Conservation (phyloP, 2,113 vertebrate species). For the Sturnus vulgaris region DNA sequence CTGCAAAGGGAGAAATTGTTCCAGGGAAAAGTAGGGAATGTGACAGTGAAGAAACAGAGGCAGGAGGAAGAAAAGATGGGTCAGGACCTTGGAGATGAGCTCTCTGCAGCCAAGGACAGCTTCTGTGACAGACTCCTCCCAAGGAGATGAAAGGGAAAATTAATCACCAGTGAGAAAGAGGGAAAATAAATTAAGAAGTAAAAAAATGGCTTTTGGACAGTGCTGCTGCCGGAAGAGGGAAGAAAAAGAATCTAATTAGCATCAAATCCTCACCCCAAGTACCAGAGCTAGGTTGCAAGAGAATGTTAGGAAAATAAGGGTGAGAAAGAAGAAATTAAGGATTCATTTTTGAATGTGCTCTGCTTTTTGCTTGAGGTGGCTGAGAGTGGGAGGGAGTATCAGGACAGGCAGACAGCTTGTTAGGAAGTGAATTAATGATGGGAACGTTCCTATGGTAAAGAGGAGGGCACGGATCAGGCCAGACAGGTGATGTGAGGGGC, state of each 20-base stretch:
- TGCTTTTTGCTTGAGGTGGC: conserved; percentile 2
- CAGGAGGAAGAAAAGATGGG: background rate
- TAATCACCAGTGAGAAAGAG: background rate
- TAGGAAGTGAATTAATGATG: conserved; percentile 19
- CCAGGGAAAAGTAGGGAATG: fast-evolving
- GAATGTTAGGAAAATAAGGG: background rate
- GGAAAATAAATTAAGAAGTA: background rate
- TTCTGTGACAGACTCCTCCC: background rate
- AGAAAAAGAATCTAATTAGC: background rate
- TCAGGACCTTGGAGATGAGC: background rate
- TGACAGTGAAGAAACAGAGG: background rate
- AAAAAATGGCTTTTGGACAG: background rate
- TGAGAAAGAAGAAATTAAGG: background rate
- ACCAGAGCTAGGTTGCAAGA: background rate
- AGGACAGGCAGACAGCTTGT: conserved; percentile 12
- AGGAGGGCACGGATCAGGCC: background rate
- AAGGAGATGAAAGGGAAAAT: background rate
- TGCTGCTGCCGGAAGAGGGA: background rate
- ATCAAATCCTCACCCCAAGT: background rate
- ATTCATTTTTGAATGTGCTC: background rate
- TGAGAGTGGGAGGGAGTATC: conserved; percentile 36
- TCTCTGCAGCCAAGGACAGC: background rate
- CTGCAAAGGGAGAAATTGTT: background rate
- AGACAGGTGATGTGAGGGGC: background rate
- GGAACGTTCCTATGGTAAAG: background rate